phyloP scores from a whole-genome alignment of 2,113 vertebrate species.

The Rhinolophus ferrumequinum region DNA sequence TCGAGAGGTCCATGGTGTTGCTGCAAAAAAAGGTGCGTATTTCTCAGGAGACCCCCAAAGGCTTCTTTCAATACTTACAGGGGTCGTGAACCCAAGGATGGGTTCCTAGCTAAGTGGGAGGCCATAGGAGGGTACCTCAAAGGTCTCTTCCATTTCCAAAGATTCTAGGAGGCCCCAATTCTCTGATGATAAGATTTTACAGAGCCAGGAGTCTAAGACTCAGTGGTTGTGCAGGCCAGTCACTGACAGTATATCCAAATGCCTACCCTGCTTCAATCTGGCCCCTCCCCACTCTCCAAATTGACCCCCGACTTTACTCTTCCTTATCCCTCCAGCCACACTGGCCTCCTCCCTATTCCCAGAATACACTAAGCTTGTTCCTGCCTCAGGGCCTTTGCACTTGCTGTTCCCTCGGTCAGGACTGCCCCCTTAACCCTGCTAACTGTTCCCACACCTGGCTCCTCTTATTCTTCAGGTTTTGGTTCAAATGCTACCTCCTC shows the following conservation, averaged over 20 bases:
- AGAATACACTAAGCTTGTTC: neutral
- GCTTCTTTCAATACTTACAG: neutral
- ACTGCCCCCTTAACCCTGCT: neutral
- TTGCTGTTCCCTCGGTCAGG: neutral
- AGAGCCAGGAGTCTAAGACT: slow-evolving; percentile 5
- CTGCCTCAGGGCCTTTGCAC: neutral
- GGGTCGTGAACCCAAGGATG: neutral
- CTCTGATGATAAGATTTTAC: neutral
- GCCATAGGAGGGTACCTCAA: neutral
- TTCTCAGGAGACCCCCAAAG: neutral
- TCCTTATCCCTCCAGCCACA: neutral
- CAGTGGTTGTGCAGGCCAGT: neutral
- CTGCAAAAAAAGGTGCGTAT: neutral
- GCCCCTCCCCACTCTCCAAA: neutral
- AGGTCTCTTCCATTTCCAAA: neutral
- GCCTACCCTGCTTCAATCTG: neutral
- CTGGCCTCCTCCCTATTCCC: neutral
- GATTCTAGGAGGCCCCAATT: neutral
- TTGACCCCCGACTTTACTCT: neutral
- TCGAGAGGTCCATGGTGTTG: neutral
- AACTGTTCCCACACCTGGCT: neutral
- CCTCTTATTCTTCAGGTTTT: neutral
- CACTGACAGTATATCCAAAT: neutral
- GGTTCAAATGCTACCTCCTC: neutral
- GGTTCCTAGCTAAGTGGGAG: neutral